Conservation (phyloP, 2,797 vertebrate species). For the Ciconia nigra region DNA sequence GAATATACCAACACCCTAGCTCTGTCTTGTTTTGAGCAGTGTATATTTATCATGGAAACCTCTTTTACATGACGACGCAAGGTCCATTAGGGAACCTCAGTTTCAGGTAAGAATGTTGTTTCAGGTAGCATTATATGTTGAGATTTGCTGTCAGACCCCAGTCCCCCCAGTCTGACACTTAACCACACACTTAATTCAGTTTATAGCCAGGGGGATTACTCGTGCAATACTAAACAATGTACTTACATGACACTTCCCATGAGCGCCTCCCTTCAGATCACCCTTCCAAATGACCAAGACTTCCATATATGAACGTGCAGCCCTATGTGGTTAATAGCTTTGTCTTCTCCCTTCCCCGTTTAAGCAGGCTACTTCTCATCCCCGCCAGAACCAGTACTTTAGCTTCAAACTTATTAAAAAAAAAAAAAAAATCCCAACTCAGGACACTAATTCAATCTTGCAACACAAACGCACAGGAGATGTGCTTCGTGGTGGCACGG, state of each 20-base stretch:
- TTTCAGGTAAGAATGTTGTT: neutral
- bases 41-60: neutral
- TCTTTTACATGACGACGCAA: neutral
- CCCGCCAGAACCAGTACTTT: neutral
- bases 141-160: neutral
- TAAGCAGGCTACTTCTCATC: neutral
- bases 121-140: rapidly evolving
- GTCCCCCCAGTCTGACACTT: neutral
- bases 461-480: neutral
- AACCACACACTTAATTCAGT: neutral
- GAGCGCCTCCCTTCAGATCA: neutral
- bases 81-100: neutral
- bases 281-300: neutral
- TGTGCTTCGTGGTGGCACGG: rapidly evolving
- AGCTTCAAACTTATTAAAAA: neutral
- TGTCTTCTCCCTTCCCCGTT: neutral
- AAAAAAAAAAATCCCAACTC: neutral
- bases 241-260: neutral
- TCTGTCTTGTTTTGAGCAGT: neutral
- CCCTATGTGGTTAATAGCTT: neutral
- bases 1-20: neutral
- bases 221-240: neutral
- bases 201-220: neutral
- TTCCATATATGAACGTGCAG: rapidly evolving
- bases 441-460: neutral